These are phyloP conservation scores for Andrena haemorrhoa DNA, from an alignment of 2,888 invertebrate species.

Conservation along the genomic window DNA sequence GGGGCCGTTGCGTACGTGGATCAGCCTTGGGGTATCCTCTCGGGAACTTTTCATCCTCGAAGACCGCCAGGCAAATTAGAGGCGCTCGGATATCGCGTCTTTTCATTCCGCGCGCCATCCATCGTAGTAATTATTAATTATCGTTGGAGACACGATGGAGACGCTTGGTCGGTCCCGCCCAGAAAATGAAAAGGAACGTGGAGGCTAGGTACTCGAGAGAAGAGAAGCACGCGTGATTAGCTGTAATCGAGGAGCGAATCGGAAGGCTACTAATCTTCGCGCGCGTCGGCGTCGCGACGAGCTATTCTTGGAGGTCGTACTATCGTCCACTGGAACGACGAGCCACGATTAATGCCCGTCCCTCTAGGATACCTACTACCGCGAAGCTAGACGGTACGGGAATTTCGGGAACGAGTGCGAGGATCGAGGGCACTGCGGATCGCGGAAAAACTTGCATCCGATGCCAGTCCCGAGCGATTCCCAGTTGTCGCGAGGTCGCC, in stretches of 20 bases:
- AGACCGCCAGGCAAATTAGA: not conserved
- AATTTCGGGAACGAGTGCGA: constrained; percentile 7
- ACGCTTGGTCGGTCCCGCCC: not conserved
- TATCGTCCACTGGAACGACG: not conserved
- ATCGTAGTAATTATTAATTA: not conserved
- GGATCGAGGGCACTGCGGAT: constrained; percentile 50
- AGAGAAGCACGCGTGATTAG: not conserved
- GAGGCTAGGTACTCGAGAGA: not conserved
- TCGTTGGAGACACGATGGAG: not conserved
- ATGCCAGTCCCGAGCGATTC: constrained; percentile 42
- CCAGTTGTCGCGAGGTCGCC: constrained; percentile 19
- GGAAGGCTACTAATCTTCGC: not conserved
- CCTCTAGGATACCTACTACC: too few relatives aligned
- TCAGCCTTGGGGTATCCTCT: not conserved
- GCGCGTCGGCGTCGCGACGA: constrained; percentile 13
- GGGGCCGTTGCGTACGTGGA: not conserved
- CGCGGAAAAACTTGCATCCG: constrained; percentile 47
- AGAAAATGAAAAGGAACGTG: not conserved
- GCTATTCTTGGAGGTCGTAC: not conserved
- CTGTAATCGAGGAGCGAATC: not conserved
- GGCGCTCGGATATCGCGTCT: not conserved
- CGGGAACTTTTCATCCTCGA: not conserved
- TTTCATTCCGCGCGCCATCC: not conserved
- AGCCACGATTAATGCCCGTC: not conserved
- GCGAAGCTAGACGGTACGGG: not conserved